phyloP scores from a whole-genome alignment of 2,113 vertebrate species.

The Grus americana region DNA sequence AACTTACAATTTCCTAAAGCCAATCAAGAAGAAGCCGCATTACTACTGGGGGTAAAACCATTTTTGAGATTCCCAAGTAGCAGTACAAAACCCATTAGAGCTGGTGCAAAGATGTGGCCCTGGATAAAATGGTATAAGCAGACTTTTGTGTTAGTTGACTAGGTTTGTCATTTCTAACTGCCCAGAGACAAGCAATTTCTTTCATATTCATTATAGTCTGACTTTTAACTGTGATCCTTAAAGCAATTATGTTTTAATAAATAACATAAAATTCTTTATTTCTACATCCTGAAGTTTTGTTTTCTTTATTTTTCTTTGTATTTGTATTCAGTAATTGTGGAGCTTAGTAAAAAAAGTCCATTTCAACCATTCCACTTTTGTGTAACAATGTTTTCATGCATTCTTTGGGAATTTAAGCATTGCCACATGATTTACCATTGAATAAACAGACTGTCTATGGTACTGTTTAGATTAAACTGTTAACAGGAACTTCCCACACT shows the following conservation, averaged over 20 bases:
- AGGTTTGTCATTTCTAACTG: not conserved
- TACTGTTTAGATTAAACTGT: not conserved
- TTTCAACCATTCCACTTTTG: not conserved
- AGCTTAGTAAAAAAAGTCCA: not conserved
- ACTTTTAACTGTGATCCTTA: slow-evolving; percentile 33
- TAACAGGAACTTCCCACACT: not conserved
- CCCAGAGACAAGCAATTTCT: not conserved
- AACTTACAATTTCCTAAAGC: not conserved
- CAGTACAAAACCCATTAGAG: not conserved
- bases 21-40: not conserved
- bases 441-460: not conserved
- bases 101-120: not conserved
- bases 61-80: not conserved
- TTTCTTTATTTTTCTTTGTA: slow-evolving; percentile 7
- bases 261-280: slow-evolving; percentile 39
- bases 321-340: not conserved
- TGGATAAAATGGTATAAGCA: not conserved
- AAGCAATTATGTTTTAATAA: slow-evolving; percentile 45
- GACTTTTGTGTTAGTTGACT: not conserved
- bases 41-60: not conserved
- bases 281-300: not conserved
- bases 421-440: not conserved
- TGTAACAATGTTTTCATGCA: not conserved
- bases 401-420: not conserved
- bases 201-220: not conserved